Evolutionary conservation across 2,113 vertebrate species (phyloP), one percentile per base, ranked within the genome.

Genomic region (Chloroceryle aenea): DNA sequence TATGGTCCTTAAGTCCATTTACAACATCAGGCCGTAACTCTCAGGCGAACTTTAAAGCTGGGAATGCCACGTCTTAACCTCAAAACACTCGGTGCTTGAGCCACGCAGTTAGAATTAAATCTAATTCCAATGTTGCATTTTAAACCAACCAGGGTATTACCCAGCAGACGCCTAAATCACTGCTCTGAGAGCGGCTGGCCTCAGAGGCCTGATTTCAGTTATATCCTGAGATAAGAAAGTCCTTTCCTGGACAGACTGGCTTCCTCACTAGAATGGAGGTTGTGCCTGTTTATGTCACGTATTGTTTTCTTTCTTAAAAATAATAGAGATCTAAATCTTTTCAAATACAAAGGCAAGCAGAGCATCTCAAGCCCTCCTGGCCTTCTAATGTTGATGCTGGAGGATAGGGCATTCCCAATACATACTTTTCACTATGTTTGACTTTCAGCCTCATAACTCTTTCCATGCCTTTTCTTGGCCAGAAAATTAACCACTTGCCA

Each of bases 211-310:
- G 95, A 93, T 90, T 77, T 83, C 89, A 92, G 85, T 77, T 69
- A 88, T 88, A 97, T 95, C 94, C 96, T 96, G 95, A 97, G 95
- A 96, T 95, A 96, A 96, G 72, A 71, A 95, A 88, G 85, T 17
- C 79, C 85, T 93, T 95, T 96, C 94, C 93, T 96, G 94, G 75
- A 94, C 56, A 81, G 88, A 34, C 50, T 0, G 0, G 88, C 47
- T 97, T 96, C 91, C 97, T 95, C 78, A 42, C 61, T 48, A 43
- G 79, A 75, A 78, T 40, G 82, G 71, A 68, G 50, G 34, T 50
- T 83, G 85, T 56, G 63, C 56, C 93, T 85, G 63, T 63, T 84
- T 73, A 32, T 92, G 95, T 97, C 96, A 97, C 83, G 80, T 90
- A 95, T 94, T 95, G 93, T 96, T 95, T 96, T 97, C 94, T 90